A percentile compares a stretch with the other conserved stretches of the same genome.
phyloP scores from a whole-genome alignment of 2,113 vertebrate genomes.

The Bufo bufo region DNA sequence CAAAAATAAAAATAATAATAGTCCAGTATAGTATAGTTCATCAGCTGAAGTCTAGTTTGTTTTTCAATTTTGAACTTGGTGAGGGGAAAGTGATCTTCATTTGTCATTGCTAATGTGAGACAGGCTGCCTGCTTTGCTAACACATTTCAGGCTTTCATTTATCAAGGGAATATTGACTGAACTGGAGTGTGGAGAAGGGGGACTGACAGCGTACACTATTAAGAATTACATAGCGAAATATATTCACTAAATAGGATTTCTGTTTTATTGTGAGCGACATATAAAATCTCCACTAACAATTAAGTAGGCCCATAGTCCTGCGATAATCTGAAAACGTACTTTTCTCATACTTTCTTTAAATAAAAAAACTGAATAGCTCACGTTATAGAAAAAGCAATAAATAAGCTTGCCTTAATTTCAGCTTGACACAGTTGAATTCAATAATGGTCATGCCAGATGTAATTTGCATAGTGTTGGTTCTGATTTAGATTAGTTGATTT shows the following conservation, averaged over 20 bases:
- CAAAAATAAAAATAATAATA: constrained; percentile 16
- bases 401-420: neutral
- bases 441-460: constrained; percentile 22
- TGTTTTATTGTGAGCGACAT: neutral
- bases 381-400: neutral
- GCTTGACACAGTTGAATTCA: neutral
- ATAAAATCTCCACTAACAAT: neutral
- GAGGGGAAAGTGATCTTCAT: constrained; percentile 55
- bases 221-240: constrained; percentile 23
- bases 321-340: neutral
- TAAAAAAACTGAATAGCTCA: neutral
- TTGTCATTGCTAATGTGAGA: constrained; percentile 53
- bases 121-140: constrained; percentile 48
- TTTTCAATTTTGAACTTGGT: constrained; percentile 34
- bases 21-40: neutral
- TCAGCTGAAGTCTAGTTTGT: constrained; percentile 8
- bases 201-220: constrained; percentile 9
- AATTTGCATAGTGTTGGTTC: constrained; percentile 20
- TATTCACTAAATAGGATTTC: constrained; percentile 20
- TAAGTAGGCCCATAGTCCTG: neutral
- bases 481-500: constrained; percentile 32
- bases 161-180: constrained; percentile 57
- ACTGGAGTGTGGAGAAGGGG: constrained; percentile 41
- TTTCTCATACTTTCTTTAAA: neutral
- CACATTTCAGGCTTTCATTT: constrained; percentile 54